These are phyloP conservation scores for Geopemphigus sp. DNA, from an alignment of 1,140 invertebrate species.

Conservation along the genomic window DNA sequence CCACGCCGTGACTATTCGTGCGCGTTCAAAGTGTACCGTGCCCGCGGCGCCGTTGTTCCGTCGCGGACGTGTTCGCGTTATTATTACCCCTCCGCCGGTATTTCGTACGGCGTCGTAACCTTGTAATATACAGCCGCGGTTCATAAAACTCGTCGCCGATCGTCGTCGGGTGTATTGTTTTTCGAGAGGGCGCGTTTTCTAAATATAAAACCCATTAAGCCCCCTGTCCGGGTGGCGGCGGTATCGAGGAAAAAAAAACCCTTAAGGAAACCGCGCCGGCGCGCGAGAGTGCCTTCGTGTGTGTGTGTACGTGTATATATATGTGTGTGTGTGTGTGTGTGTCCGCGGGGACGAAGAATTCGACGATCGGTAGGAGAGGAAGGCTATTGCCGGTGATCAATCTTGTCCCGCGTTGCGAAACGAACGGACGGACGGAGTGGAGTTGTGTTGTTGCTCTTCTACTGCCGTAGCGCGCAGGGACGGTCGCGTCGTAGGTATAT, in stretches of 20 bases:
- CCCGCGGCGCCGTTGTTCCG: too few relatives aligned
- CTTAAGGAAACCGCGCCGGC: background rate
- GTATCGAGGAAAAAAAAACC: background rate
- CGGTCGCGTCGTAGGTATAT: background rate
- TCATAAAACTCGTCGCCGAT: too few relatives aligned
- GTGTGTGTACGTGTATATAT: background rate
- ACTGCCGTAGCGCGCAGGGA: too few relatives aligned
- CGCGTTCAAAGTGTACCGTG: too few relatives aligned
- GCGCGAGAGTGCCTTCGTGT: background rate
- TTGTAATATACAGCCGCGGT: too few relatives aligned
- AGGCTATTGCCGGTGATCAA: slow-evolving; percentile 44
- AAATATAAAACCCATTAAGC: slow-evolving; percentile 40
- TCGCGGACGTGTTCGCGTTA: background rate
- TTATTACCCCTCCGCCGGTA: too few relatives aligned
- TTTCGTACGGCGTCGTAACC: background rate
- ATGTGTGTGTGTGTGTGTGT: too few relatives aligned
- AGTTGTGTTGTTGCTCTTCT: too few relatives aligned
- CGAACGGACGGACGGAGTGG: background rate
- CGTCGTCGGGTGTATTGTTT: background rate
- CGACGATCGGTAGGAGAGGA: slow-evolving; percentile 6
- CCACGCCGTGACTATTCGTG: too few relatives aligned
- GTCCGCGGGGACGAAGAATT: too few relatives aligned
- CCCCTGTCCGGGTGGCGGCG: background rate
- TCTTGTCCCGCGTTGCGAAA: too few relatives aligned
- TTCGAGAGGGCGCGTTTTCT: slow-evolving; percentile 1